phyloP scores from a whole-genome alignment of 2,888 invertebrate species.

The Bellardia bayeri region DNA sequence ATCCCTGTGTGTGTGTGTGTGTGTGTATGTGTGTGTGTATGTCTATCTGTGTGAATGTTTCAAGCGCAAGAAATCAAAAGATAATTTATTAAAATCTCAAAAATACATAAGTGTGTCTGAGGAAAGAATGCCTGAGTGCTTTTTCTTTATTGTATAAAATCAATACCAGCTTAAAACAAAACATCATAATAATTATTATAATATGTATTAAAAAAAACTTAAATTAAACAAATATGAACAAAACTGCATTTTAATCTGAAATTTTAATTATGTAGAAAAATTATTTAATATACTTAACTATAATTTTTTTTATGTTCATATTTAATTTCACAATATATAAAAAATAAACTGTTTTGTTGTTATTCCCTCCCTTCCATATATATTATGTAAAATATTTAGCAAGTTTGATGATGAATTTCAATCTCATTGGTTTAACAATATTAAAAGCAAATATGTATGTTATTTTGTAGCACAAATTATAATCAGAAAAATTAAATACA shows the following conservation, averaged over 20 bases:
- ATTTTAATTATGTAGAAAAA: conserved; percentile 7
- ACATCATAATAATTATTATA: neutral
- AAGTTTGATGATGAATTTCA: neutral
- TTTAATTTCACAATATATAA: neutral
- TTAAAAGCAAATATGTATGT: neutral
- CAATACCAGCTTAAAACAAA: neutral
- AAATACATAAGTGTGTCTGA: conserved; percentile 40
- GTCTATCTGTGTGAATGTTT: conserved; percentile 8
- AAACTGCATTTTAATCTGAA: conserved; percentile 40
- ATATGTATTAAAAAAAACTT: conserved; percentile 14
- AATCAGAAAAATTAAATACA: conserved; percentile 10
- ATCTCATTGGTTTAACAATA: conserved; percentile 49
- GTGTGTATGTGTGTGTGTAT: conserved; percentile 3
- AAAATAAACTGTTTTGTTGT: neutral
- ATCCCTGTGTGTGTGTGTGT: neutral
- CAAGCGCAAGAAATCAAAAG: neutral
- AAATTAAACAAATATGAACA: conserved; percentile 9
- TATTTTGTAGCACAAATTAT: conserved; percentile 58
- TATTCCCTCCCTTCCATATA: neutral
- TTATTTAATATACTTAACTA: neutral
- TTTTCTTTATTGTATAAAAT: conserved; percentile 49
- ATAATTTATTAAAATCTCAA: conserved; percentile 26
- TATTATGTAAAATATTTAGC: conserved; percentile 4
- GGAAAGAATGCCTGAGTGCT: neutral
- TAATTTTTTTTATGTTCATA: conserved; percentile 1